Percentiles rank a stretch among this genome's conserved stretches.
Evolutionary conservation across 2,113 vertebrate genomes (phyloP).

Genomic region (Microtus pennsylvanicus): DNA sequence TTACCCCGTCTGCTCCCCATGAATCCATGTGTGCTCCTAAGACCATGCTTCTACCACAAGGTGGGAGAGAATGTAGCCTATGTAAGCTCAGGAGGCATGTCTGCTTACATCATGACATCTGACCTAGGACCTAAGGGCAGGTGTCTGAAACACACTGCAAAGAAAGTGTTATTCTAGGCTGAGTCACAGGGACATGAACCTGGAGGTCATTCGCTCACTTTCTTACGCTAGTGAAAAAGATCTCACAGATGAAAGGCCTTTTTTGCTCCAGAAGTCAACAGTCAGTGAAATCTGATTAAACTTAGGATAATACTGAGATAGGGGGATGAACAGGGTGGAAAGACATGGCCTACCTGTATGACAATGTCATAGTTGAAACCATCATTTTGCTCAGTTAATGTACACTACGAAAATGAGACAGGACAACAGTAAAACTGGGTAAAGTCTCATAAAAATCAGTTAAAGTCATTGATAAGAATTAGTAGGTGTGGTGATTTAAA

Average conservation of each 20-base stretch:
- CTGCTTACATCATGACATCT: neutral
- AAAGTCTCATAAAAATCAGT: neutral
- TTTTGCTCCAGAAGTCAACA: neutral
- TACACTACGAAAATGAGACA: neutral
- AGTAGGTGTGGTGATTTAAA: neutral
- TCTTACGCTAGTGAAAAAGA: neutral
- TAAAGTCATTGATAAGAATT: slow-evolving; percentile 65
- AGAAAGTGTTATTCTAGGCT: neutral
- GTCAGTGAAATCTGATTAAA: slow-evolving; percentile 44
- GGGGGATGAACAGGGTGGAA: too few relatives aligned
- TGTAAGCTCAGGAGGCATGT: neutral
- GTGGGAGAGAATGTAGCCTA: too few relatives aligned
- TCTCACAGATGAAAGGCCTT: neutral
- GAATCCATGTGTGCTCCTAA: neutral
- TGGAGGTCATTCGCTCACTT: neutral
- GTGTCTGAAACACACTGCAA: neutral
- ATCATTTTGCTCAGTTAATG: neutral
- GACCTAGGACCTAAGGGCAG: slow-evolving; percentile 16
- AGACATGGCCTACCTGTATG: too few relatives aligned
- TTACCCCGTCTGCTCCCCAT: neutral
- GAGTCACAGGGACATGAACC: neutral
- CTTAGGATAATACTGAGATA: neutral
- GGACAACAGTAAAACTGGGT: neutral
- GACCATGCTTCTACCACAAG: neutral
- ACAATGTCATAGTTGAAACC: neutral